These are phyloP conservation scores for Bergia sp. DNA, from an alignment of 92 coral and sea anemone genomes.

Conservation along the genomic window DNA sequence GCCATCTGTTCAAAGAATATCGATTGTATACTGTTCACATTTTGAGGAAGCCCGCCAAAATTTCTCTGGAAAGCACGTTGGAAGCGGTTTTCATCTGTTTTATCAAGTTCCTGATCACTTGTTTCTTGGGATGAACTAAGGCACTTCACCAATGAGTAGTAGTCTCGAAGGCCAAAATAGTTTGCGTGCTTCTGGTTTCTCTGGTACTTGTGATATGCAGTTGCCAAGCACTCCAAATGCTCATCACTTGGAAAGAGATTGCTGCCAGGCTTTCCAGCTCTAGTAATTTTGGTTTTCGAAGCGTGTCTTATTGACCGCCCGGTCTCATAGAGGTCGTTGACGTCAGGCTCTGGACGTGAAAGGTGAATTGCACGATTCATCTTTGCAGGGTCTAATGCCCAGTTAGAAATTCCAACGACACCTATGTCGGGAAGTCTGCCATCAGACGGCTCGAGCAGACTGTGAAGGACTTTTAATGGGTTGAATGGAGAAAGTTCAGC, in stretches of 20 bases:
- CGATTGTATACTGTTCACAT: neutral
- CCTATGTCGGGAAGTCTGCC: slow-evolving; percentile 25
- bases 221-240: slow-evolving; percentile 13
- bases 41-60: slow-evolving; percentile 20
- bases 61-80: slow-evolving; percentile 30
- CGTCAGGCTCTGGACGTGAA: slow-evolving; percentile 33
- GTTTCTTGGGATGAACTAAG: slow-evolving; percentile 8
- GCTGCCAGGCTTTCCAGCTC: neutral
- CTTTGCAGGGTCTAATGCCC: slow-evolving; percentile 45
- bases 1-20: neutral
- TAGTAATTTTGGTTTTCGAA: neutral
- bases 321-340: slow-evolving; percentile 29
- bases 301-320: slow-evolving; percentile 19
- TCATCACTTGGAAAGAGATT: neutral
- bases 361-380: slow-evolving; percentile 50
- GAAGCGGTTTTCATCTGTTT: neutral
- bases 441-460: slow-evolving; percentile 18
- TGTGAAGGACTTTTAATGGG: slow-evolving; percentile 29
- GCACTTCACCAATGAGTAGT: slow-evolving; percentile 33
- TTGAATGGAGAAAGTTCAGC: slow-evolving; percentile 18
- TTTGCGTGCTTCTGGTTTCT: slow-evolving; percentile 28
- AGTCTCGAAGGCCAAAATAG: slow-evolving; percentile 44
- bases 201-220: slow-evolving; percentile 23
- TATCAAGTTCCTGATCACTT: neutral
- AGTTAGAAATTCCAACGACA: slow-evolving; percentile 30